A percentile compares a stretch with the other conserved stretches of the same genome.
Evolutionary conservation across 2,888 invertebrate genomes (phyloP).

Genomic region (Chirona hameri): DNA sequence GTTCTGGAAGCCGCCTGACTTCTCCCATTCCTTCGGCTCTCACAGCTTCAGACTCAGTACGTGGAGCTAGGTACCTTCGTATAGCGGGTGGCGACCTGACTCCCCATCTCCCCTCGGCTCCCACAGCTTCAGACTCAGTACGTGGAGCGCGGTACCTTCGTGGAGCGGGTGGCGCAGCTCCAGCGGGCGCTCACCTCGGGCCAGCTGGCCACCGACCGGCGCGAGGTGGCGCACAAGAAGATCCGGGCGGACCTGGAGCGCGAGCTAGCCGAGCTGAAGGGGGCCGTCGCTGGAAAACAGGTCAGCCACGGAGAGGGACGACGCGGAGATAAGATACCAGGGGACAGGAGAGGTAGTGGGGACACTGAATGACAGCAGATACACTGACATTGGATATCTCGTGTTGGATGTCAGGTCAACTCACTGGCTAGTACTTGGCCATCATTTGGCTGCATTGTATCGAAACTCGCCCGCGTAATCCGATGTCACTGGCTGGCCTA

Average conservation of each 20-base stretch:
- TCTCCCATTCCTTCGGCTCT: neutral
- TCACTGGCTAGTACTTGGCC: no score
- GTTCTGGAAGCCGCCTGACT: neutral
- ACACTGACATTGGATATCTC: no score
- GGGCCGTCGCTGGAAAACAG: neutral
- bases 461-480: no score
- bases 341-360: no score
- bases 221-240: slow-evolving; percentile 43
- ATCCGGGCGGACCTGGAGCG: slow-evolving; percentile 12
- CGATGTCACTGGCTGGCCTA: no score
- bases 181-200: slow-evolving; percentile 48
- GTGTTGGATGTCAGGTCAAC: no score
- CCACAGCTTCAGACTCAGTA: slow-evolving; percentile 9
- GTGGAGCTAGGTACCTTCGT: slow-evolving; percentile 41
- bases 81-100: slow-evolving; percentile 44
- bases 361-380: no score
- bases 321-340: no score
- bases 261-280: neutral
- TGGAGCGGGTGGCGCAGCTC: slow-evolving; percentile 47
- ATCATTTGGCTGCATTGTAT: no score
- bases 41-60: slow-evolving; percentile 10
- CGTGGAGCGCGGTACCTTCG: slow-evolving; percentile 40
- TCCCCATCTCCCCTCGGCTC: neutral
- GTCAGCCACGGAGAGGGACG: neutral
- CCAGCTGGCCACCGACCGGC: slow-evolving; percentile 47